phyloP scores from a whole-genome alignment of 2,888 invertebrate species.

The Phragmatobia fuliginosa region DNA sequence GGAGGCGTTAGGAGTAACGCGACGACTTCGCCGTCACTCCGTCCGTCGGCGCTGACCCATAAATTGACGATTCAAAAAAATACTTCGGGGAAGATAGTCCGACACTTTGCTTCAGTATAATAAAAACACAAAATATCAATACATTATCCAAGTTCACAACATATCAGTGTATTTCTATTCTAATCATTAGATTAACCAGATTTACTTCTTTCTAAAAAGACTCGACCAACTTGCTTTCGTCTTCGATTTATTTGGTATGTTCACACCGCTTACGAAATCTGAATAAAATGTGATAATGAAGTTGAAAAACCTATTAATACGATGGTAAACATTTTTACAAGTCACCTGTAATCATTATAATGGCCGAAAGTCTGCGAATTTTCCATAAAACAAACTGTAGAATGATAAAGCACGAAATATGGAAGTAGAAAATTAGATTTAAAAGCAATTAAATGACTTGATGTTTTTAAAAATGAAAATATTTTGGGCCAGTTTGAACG shows the following conservation, averaged over 20 bases:
- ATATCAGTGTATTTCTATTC: not conserved
- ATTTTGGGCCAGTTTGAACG: conserved; percentile 31
- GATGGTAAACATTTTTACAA: conserved; percentile 49
- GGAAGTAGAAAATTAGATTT: conserved; percentile 56
- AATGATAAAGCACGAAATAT: conserved; percentile 71
- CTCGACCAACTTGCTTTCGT: not conserved
- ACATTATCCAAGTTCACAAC: no score
- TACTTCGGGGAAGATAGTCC: no score
- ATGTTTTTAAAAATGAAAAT: conserved; percentile 53
- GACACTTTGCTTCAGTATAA: not conserved
- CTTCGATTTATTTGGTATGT: not conserved
- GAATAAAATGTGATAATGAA: not conserved
- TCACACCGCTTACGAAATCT: not conserved
- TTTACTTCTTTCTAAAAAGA: not conserved
- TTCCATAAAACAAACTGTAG: conserved; percentile 65
- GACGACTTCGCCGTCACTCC: no score
- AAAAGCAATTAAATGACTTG: conserved; percentile 59
- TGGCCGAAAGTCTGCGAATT: conserved; percentile 57
- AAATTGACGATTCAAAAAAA: no score
- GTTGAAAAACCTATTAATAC: conserved; percentile 7
- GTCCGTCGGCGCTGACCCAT: no score
- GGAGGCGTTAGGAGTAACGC: no score
- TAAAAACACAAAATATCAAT: not conserved
- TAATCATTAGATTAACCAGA: no score
- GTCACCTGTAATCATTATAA: conserved; percentile 65